Conservation (phyloP, 2,797 vertebrate genomes). For the Prunella strophiata region DNA sequence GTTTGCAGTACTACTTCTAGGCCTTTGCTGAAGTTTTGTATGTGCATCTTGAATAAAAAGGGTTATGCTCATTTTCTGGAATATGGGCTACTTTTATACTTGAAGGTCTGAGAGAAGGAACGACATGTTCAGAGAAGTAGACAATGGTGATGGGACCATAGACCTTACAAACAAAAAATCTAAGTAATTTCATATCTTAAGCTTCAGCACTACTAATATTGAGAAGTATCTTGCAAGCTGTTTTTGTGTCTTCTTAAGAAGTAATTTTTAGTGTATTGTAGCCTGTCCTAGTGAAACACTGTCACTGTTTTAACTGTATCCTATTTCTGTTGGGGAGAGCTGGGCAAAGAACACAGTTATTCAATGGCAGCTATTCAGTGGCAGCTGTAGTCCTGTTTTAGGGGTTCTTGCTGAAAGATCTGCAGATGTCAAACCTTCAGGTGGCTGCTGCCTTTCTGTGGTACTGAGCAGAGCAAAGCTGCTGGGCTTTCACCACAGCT, state of each 20-base stretch:
- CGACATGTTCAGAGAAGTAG: neutral
- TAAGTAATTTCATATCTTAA: neutral
- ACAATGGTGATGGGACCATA: neutral
- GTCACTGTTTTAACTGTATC: neutral
- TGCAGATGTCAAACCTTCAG: neutral
- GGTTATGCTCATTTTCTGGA: neutral
- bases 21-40: neutral
- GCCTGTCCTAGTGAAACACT: neutral
- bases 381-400: neutral
- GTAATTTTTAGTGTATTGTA: neutral
- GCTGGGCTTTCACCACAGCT: neutral
- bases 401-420: neutral
- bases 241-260: neutral
- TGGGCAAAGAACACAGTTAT: rapidly evolving
- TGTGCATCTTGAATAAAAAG: neutral
- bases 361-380: neutral
- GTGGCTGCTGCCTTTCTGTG: neutral
- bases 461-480: neutral
- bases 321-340: neutral
- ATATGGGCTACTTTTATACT: neutral
- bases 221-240: neutral
- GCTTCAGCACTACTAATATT: neutral
- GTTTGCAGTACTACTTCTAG: neutral
- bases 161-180: neutral
- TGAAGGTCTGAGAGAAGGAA: neutral